These are phyloP conservation scores for Odobenus rosmarus DNA, from an alignment of 2,113 vertebrate genomes.

Conservation along the genomic window DNA sequence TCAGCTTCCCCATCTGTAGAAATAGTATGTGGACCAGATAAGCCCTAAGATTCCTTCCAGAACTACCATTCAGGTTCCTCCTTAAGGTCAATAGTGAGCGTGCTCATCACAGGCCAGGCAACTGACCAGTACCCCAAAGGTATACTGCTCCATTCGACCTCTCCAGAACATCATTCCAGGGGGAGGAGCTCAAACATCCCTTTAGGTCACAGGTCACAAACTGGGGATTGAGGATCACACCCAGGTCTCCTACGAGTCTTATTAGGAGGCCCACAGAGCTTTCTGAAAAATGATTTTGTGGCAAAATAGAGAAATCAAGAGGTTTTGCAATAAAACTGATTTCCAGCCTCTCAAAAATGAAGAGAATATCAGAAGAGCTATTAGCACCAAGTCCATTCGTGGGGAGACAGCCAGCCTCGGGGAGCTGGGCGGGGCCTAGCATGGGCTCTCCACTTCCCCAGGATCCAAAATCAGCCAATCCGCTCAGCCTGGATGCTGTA, in stretches of 20 bases:
- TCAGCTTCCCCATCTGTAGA: neutral
- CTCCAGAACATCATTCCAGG: neutral
- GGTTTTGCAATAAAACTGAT: neutral
- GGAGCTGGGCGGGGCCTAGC: neutral
- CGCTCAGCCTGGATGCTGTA: neutral
- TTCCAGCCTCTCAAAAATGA: neutral
- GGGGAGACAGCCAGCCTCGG: rapidly evolving
- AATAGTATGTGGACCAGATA: neutral
- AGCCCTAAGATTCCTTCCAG: neutral
- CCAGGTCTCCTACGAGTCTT: neutral
- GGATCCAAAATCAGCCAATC: neutral
- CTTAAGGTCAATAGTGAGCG: neutral
- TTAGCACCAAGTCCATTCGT: neutral
- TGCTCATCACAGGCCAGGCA: neutral
- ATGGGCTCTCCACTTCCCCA: neutral
- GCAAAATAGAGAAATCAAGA: neutral
- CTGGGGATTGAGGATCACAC: neutral
- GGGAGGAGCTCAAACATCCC: neutral
- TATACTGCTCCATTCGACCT: rapidly evolving
- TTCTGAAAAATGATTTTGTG: neutral
- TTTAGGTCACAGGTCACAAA: neutral
- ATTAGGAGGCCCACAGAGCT: neutral
- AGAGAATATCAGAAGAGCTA: neutral
- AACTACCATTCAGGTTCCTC: neutral
- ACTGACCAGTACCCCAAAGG: rapidly evolving